Base-by-base conservation (phyloP, 2,797 vertebrate species). In the Gouania willdenowi region DNA sequence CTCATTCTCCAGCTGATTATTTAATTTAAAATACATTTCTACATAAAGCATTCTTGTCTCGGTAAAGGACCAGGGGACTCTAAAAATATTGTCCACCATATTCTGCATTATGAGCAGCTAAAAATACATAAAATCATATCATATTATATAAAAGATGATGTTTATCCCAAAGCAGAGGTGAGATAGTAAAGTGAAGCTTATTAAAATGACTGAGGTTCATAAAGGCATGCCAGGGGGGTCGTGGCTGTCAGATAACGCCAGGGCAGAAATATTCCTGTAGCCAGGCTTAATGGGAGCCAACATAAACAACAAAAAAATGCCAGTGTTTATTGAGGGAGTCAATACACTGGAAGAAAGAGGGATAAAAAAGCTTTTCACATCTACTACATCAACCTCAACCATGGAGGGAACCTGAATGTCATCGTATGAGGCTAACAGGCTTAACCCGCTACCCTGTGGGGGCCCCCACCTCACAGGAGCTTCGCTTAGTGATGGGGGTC, bases 21-120 rank as follows among this genome's bases (percentile, higher is more conserved):
- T 83, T 50, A 71, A 70, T 75, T 72, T 58, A 64, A 74, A 74
- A 82, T 85, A 71, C 86, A 82, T 82, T 51, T 82, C 79, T 79
- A 72, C 73, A 77, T 81, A 79, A 81, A 57, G 64, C 54, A 48
- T 39, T 34, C 26, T 14, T 59, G 64, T 71, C 64, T 50, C 61
- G 70, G 25, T 20, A 20, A 45, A 50, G 57, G 44, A 51, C 38
- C 43, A 13, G 28, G 21, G 27, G 42, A 30, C 62, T 60, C 57
- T 59, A 50, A 61, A 51, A n/a, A 60, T 42, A 43, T 60, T 16
- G 43, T 25, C 49, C 44, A 43, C 35, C 54, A 26, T 33, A 44
- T 45, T 55, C 53, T 67, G 55, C 17, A 18, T 65, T 57, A 36
- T 36, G 50, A 63, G 54, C 44, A 40, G 35, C 7, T 8, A 38